Evolutionary conservation across 2,113 vertebrate genomes (phyloP), one percentile per base, ranked within the genome.

Genomic region (Heterotilapia buettikoferi): DNA sequence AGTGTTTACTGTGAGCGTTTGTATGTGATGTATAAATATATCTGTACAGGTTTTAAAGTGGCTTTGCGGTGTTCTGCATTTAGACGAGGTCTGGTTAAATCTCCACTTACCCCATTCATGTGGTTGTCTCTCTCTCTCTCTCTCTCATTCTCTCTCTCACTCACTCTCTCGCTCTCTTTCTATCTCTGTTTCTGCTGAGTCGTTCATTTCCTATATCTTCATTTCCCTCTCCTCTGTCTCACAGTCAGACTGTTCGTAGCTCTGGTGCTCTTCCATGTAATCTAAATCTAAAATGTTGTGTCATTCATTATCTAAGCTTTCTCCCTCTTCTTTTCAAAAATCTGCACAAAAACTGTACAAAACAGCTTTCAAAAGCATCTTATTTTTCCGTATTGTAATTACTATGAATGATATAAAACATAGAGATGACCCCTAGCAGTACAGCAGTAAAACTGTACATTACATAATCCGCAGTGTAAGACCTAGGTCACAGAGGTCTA

Each of bases 21-120:
- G 88, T 91, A 86, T 90, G 92, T 87, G 66, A 89, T 89, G 84
- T 94, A 93, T 96, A 95, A 94, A 95, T 94, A 96, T 89, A 90
- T 93, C 89, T 86, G 66, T 83, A 84, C 91, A 93, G 94, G 92
- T 93, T 95, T 96, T 96, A 88, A 95, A 96, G 95, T 96, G 96
- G 96, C 92, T 96, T 96, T 95, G 95, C 1, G 92, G 93, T 83
- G 90, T 89, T 94, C 95, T 95, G 93, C 92, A 95, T 95, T 96
- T 95, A 96, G 90, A 92, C 56, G 88, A 94, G 86, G 90, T 90
- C 82, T 92, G 93, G 90, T 92, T 92, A 84, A 90, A 87, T 86
- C 86, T 84, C 80, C 82, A 93, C 92, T 94, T 87, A 89, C 90
- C 86, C 88, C 92, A 95, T 94, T 95, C 93, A 95, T 96, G 95